Evolutionary conservation across 2,797 vertebrate species (phyloP).

Genomic region (Crenichthys baileyi): DNA sequence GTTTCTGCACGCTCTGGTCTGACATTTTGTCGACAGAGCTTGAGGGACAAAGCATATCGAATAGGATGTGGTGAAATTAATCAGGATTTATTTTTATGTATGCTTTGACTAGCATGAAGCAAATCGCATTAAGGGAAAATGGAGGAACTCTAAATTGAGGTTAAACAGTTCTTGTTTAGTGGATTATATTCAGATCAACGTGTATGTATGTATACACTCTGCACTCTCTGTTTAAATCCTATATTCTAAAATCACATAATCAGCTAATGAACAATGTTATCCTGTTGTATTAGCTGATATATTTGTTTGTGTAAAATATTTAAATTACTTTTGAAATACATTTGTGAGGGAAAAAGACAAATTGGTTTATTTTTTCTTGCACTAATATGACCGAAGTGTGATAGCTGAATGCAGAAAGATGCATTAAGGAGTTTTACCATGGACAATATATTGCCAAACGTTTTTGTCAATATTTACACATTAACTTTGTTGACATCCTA

Average conservation of each 20-base stretch:
- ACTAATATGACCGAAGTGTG: neutral
- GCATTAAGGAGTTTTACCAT: neutral
- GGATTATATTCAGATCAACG: constrained; percentile 48
- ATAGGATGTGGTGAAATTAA: constrained; percentile 71
- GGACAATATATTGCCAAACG: too few species aligned
- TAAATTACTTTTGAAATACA: neutral
- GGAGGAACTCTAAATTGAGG: constrained; percentile 59
- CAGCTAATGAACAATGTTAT: constrained; percentile 1
- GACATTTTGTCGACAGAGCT: constrained; percentile 57
- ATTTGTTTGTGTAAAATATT: neutral
- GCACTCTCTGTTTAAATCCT: constrained; percentile 17
- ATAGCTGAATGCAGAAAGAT: neutral
- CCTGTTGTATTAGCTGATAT: neutral
- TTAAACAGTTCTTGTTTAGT: constrained; percentile 58
- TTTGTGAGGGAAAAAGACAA: neutral
- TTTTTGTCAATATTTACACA: too few species aligned
- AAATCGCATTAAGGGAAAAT: constrained; percentile 70
- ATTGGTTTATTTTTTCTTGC: neutral
- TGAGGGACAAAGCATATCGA: constrained; percentile 65
- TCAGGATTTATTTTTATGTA: constrained; percentile 73
- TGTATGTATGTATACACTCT: constrained; percentile 26
- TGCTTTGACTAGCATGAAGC: constrained; percentile 62
- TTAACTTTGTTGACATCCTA: too few species aligned
- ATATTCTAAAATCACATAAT: constrained; percentile 17
- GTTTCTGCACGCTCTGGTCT: constrained; percentile 40